Base-by-base conservation (phyloP, 2,797 vertebrate genomes). In the Betta splendens region DNA sequence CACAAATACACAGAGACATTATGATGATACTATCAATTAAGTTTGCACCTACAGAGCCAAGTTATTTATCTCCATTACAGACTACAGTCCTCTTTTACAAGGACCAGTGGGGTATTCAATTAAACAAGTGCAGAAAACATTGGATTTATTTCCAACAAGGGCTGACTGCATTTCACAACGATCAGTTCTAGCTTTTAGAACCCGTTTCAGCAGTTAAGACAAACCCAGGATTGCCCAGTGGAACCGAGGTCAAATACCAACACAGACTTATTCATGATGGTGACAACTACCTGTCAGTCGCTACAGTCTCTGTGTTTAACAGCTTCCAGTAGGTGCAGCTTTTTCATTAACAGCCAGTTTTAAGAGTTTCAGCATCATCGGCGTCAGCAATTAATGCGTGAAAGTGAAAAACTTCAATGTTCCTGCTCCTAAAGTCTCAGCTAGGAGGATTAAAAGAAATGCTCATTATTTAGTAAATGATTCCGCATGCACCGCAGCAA, bases 1-100 rank as follows among this genome's bases (percentile, higher is more conserved):
- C 65, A 77, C 42, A 63, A 67, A 73, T 32, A 28, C 47, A 60
- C 4, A 9, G 40, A 39, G 69, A 72, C 63, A 61, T 63, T 58
- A 73, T 52, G 55, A 73, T 47, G 25, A 68, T 58, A 52, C 59
- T 67, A 67, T 82, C 67, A 79, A 77, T 78, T 77, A 74, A 61
- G 49, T 62, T 59, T 61, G 40, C 62, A 59, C 76, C 67, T 56
- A 70, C 51, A 65, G 60, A 67, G 69, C 64, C 43, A 72, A 77
- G 71, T 71, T 75, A 83, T 76, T 58, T 54, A 53, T 77, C 74
- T 80, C 61, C 61, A 68, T 77, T 75, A 75, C 16, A 59, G 50
- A 61, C 46, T 3, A 23, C 38, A 35, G 47, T 52, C 33, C 21
- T 74, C 31, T 55, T 55, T 69, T 37, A 39, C 15, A 54, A 57